Base-by-base conservation (phyloP, 1,140 invertebrate species). In the Trichonephila clavata region DNA sequence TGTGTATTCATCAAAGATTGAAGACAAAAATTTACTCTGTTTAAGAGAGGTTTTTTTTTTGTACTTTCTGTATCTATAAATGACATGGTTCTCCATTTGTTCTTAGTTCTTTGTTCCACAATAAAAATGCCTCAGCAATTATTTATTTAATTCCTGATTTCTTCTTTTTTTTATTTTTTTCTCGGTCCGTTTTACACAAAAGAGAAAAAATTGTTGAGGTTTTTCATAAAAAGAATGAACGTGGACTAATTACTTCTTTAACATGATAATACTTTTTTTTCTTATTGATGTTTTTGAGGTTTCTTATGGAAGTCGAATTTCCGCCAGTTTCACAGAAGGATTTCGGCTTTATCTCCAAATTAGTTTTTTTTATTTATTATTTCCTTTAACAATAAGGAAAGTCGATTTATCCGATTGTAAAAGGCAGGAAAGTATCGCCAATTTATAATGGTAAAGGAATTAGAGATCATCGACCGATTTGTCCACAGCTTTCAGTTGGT, bases 21-120 rank as follows among this genome's bases (percentile, higher is more conserved):
- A 68, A 50, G 86, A 88, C 61, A 88, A 71, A 88, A 88, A 88
- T 88, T 71, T 71, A 71, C 86, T 88, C 71, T 88, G 86, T 71
- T 88, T 88, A 88, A 88, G 86, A 71, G 32, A 1, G 1, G 1
- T 32, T 32, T 32, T 43, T 68, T 88, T 88, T 71, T 65, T 65
- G 32, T 43, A 60, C 16, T 57, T 50, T 86, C 57, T 63, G 57
- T 50, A 24, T 32, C 59, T 61, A 16, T 21, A 32, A 21, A 87
- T 32, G 39, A 71, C 63, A 68, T n/a, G 20, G 61, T 50, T 21
- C 24, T 43, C 32, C 63, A 43, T 43, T 88, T 88, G 61, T 65
- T 71, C 68, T 24, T 24, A 71, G 32, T 32, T 24, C 60, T 88
- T 88, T 65, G 21, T 88, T 32, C 63, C 39, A 10, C 86, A 71